Base-by-base conservation (phyloP, 2,888 invertebrate genomes). In the Drosophila lutescens region DNA sequence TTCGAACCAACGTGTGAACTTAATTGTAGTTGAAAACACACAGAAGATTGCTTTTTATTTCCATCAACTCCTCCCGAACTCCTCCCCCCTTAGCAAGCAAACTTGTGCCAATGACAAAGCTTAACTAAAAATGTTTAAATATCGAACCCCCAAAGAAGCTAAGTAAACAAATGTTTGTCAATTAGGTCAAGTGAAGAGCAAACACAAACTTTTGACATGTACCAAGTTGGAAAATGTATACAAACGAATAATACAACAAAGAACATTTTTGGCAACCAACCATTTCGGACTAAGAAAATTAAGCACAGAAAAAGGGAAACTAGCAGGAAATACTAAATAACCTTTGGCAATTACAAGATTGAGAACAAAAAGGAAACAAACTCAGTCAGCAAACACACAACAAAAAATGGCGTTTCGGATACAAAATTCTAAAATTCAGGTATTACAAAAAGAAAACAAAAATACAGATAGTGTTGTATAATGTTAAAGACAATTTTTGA, bases 351-450 rank as follows among this genome's bases (percentile, higher is more conserved):
- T 60, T 73, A 69, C 63, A 72, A 49, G 61, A 77, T 65, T 32
- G 63, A 72, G 51, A 43, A 66, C 15, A 62, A 51, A 67, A 57
- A 20, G 58, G 50, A 30, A 67, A 74, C 51, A 44, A 68, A 67
- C 62, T 66, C 51, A 68, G 56, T 62, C 36, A 67, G 36, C 62
- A 46, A 69, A 32, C 50, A 76, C 80, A 74, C 57, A 67, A 58
- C 79, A 80, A 80, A 73, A 46, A 89, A 86, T 61, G 81, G 87
- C 77, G 87, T 91, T 91, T 91, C 91, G 91, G 91, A 88, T 90
- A 90, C 91, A 90, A 91, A 91, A 91, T 91, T 91, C 91, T 91
- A 91, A 91, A 91, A 91, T 91, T 91, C 91, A 91, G 91, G 91
- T 91, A 90, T 79, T 87, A 85, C 69, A 78, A 73, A 78, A 71